Evolutionary conservation across 2,888 invertebrate species (phyloP).

Genomic region (Pyrocoelia pectoralis): DNA sequence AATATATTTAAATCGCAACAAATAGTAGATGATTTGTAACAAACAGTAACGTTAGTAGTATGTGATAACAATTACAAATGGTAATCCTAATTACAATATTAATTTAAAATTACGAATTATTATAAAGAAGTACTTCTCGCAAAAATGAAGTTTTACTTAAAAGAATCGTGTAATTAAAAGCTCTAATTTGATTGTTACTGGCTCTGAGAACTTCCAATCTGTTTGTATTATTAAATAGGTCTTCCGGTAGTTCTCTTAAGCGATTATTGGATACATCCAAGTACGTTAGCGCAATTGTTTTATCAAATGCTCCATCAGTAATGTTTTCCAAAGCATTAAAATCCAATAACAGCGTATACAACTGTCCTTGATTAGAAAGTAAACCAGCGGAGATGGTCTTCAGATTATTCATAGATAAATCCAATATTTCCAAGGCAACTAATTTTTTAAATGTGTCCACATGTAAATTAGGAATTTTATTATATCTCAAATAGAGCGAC

Average conservation of each 20-base stretch:
- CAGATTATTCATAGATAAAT: conserved; percentile 75
- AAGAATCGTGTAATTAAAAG: conserved; percentile 20
- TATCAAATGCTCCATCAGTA: conserved; percentile 15
- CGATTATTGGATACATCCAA: conserved; percentile 24
- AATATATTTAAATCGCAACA: too few species aligned
- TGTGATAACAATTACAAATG: too few species aligned
- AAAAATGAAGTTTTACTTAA: conserved; percentile 16
- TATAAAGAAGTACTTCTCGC: conserved; percentile 11
- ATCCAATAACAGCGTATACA: conserved; percentile 13
- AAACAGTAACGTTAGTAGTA: too few species aligned
- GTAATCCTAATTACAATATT: too few species aligned
- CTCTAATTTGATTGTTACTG: conserved; percentile 14
- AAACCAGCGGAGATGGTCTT: conserved; percentile 55
- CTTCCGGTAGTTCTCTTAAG: conserved; percentile 12
- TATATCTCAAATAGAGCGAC: conserved; percentile 69
- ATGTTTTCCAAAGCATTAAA: conserved; percentile 13
- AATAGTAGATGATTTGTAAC: too few species aligned
- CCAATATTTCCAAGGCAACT: conserved; percentile 67
- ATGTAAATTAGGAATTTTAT: conserved; percentile 69
- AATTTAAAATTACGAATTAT: conserved; percentile 7
- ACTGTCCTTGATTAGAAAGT: conserved; percentile 10
- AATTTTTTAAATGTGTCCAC: conserved; percentile 69
- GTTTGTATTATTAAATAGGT: conserved; percentile 11
- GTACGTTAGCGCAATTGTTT: not conserved
- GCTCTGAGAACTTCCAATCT: conserved; percentile 20